Evolutionary conservation across 2,888 invertebrate species (phyloP).

Genomic region (Cremastinae sp.): DNA sequence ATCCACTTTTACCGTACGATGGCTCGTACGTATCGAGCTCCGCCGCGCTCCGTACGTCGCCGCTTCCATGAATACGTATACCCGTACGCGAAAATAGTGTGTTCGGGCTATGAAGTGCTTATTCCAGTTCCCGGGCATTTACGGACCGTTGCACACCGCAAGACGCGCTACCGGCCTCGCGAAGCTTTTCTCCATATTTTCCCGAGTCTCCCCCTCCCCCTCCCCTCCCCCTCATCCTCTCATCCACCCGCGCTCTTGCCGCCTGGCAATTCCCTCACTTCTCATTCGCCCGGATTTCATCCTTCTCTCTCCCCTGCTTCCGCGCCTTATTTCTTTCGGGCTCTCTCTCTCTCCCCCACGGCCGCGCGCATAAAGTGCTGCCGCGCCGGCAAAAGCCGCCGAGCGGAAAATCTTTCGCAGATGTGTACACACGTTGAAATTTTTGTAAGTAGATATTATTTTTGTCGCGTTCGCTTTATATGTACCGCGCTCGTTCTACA

Average conservation of each 20-base stretch:
- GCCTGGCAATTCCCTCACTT: neutral
- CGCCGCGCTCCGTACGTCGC: neutral
- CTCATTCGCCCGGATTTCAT: neutral
- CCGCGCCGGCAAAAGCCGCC: slow-evolving; percentile 60
- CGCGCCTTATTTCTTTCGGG: neutral
- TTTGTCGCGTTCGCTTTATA: slow-evolving; percentile 20
- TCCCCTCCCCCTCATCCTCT: slow-evolving; percentile 15
- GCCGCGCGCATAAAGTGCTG: slow-evolving; percentile 60
- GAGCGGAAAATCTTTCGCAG: slow-evolving; percentile 64
- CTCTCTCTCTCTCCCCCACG: no score
- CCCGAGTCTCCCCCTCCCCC: slow-evolving; percentile 16
- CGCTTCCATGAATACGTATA: neutral
- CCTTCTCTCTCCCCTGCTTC: neutral
- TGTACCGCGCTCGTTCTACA: slow-evolving; percentile 7
- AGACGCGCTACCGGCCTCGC: slow-evolving; percentile 63
- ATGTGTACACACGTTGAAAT: slow-evolving; percentile 30
- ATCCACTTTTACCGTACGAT: slow-evolving; percentile 8
- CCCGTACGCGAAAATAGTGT: slow-evolving; percentile 23
- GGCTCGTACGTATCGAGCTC: slow-evolving; percentile 1
- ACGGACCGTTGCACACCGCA: slow-evolving; percentile 60
- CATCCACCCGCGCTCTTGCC: slow-evolving; percentile 28
- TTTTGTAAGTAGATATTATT: slow-evolving; percentile 13
- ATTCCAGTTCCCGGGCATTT: slow-evolving; percentile 61
- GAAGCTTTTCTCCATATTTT: slow-evolving; percentile 31
- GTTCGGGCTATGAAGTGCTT: slow-evolving; percentile 61